These are phyloP conservation scores for Ovis aries DNA, from an alignment of 2,113 vertebrate species.

Conservation along the genomic window DNA sequence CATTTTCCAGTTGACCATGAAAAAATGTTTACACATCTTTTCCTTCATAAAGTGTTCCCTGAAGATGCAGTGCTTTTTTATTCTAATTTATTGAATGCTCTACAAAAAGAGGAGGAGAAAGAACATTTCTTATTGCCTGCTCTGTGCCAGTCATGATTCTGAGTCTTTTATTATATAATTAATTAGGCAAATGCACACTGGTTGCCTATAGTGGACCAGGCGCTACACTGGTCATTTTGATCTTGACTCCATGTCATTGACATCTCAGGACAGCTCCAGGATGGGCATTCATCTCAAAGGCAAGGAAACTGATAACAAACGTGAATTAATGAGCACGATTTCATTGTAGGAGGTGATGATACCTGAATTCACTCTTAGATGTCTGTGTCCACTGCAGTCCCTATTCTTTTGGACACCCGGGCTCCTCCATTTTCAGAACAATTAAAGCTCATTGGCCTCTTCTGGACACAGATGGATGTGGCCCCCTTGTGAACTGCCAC, in stretches of 20 bases:
- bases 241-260: neutral
- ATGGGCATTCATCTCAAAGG: neutral
- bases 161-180: neutral
- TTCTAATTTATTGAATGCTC: neutral
- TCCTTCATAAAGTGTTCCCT: neutral
- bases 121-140: neutral
- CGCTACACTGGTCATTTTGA: neutral
- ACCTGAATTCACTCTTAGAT: neutral
- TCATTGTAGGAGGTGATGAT: neutral
- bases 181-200: neutral
- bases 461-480: neutral
- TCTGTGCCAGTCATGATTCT: neutral
- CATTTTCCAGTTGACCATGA: neutral
- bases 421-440: neutral
- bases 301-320: neutral
- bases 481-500: neutral
- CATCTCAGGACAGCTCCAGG: neutral
- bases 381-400: neutral
- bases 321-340: neutral
- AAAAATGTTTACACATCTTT: neutral
- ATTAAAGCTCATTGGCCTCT: neutral
- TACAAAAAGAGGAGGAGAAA: neutral
- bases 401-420: neutral
- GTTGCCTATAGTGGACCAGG: neutral
- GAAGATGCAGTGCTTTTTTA: neutral